These are phyloP conservation scores for Agelas oroides DNA, from an alignment of 37 sponge, comb jelly and placozoan genomes.

Conservation along the genomic window DNA sequence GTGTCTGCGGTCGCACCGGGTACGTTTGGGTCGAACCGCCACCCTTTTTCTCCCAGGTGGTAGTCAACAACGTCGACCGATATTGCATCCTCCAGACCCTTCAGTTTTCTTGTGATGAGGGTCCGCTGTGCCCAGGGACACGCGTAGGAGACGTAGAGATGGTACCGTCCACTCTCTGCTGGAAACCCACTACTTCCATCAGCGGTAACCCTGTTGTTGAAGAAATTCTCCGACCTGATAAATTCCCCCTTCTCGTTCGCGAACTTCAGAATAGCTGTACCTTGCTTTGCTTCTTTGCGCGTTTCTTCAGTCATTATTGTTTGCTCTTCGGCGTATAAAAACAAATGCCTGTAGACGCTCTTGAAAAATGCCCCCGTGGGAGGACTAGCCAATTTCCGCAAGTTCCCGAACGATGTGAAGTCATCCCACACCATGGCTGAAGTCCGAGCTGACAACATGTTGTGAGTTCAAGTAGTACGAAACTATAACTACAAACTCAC, in stretches of 20 bases:
- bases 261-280: no score
- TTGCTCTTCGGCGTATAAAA: no score
- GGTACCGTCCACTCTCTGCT: conserved; percentile 86
- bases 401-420: no score
- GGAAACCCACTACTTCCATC: conserved; percentile 68
- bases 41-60: conserved; percentile 72
- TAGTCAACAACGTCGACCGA: conserved; percentile 79
- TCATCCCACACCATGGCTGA: no score
- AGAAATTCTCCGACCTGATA: conserved; percentile 49
- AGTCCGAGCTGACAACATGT: no score
- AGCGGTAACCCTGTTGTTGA: conserved; percentile 67
- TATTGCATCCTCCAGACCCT: conserved; percentile 89
- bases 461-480: no score
- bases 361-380: no score
- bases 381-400: no score
- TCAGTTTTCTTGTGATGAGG: conserved; percentile 72
- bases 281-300: no score
- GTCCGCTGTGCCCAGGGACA: conserved; percentile 96
- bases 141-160: conserved; percentile 89
- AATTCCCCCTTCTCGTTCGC: conserved; percentile 71
- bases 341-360: no score
- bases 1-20: conserved; percentile 74
- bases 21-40: conserved; percentile 76
- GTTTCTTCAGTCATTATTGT: no score
- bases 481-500: no score